Conservation (phyloP, 1,140 invertebrate genomes). For the Camponotus floridanus region DNA sequence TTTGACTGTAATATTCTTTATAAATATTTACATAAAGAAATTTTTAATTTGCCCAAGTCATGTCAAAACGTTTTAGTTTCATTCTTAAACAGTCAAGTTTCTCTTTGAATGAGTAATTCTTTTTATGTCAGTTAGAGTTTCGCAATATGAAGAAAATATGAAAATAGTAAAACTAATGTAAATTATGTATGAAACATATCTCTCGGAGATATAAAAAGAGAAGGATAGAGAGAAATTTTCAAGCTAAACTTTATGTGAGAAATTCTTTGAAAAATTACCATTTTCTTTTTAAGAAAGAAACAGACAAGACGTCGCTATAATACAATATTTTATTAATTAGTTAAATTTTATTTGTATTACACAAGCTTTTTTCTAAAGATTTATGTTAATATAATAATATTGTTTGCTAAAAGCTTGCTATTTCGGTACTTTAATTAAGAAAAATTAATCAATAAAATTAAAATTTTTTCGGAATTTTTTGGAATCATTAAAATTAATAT, state of each 20-base stretch:
- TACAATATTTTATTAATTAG: background rate
- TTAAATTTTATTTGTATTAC: background rate
- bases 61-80: background rate
- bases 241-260: background rate
- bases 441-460: background rate
- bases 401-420: background rate
- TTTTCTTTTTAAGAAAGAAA: background rate
- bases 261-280: background rate
- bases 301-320: background rate
- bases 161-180: background rate
- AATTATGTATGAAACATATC: background rate
- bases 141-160: background rate
- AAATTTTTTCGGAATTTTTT: too few relatives aligned
- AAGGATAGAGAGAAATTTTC: background rate
- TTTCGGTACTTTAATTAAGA: background rate
- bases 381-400: background rate
- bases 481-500: slow-evolving; percentile 4
- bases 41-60: background rate
- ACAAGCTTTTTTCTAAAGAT: background rate
- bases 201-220: background rate
- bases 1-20: background rate
- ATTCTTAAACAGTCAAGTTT: background rate
- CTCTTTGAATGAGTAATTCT: background rate
- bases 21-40: background rate
- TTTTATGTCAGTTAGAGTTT: background rate